A percentile compares a stretch with the other conserved stretches of the same genome.
Conservation (phyloP, 2,113 vertebrate genomes). For the Etheostoma spectabile region DNA sequence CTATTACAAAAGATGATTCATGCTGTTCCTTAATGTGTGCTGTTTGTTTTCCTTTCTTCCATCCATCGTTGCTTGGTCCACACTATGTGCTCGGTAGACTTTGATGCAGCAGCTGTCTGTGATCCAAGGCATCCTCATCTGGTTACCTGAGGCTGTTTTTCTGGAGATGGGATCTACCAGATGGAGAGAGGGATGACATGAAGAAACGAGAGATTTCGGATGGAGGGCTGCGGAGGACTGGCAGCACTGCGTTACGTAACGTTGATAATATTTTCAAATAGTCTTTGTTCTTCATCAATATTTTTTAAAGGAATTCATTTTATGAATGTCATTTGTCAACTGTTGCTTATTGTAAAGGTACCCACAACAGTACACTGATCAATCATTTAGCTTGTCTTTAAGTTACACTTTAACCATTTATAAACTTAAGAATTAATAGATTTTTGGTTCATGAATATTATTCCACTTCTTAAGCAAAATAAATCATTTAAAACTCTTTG, state of each 20-base stretch:
- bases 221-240: constrained; percentile 3
- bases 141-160: constrained; percentile 65
- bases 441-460: neutral
- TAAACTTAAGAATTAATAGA: no score
- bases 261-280: neutral
- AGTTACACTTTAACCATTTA: no score
- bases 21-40: neutral
- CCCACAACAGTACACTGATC: neutral
- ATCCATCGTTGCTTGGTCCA: constrained; percentile 7
- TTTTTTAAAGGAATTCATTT: neutral
- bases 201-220: constrained; percentile 11
- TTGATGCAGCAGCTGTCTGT: constrained; percentile 59
- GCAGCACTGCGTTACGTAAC: constrained; percentile 9
- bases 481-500: neutral
- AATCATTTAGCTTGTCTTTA: neutral
- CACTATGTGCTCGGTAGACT: constrained; percentile 44
- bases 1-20: constrained; percentile 46
- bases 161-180: constrained; percentile 40
- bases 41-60: constrained; percentile 15
- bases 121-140: constrained; percentile 63
- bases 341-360: neutral
- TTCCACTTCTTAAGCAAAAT: neutral
- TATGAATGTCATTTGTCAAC: neutral
- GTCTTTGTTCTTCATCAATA: neutral
- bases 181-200: constrained; percentile 45